A percentile compares a stretch with the other conserved stretches of the same genome.
Conservation (phyloP, 2,888 invertebrate genomes). For the Keiferia lycopersicella region DNA sequence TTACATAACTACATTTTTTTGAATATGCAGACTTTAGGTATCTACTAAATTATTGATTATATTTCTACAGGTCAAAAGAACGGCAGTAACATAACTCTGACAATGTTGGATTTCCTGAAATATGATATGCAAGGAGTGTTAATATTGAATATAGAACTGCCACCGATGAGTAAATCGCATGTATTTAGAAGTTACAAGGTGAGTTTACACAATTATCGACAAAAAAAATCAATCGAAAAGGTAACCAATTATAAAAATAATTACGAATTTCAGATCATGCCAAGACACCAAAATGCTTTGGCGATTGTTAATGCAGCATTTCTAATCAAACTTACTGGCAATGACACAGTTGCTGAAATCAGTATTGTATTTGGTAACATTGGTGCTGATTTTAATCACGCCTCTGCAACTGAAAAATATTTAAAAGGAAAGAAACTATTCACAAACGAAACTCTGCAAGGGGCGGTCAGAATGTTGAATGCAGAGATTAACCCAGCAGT, state of each 20-base stretch:
- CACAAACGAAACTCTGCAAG: slow-evolving; percentile 64
- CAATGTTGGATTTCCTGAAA: slow-evolving; percentile 78
- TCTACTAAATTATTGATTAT: too few relatives aligned
- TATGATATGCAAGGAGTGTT: slow-evolving; percentile 83
- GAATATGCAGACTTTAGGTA: background rate
- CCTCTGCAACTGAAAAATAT: slow-evolving; percentile 79
- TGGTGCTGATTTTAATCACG: slow-evolving; percentile 79
- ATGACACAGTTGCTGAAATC: slow-evolving; percentile 58
- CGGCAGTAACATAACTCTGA: slow-evolving; percentile 41
- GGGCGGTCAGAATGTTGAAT: slow-evolving; percentile 76
- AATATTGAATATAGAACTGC: slow-evolving; percentile 82
- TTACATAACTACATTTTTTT: background rate
- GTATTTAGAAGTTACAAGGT: slow-evolving; percentile 86
- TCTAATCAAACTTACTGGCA: slow-evolving; percentile 76
- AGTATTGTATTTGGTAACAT: slow-evolving; percentile 86
- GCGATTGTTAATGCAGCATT: slow-evolving; percentile 90
- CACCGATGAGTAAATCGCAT: slow-evolving; percentile 72
- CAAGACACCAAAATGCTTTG: slow-evolving; percentile 87
- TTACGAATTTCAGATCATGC: slow-evolving; percentile 82
- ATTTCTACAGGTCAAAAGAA: slow-evolving; percentile 43
- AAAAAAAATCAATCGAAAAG: background rate
- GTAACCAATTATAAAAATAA: background rate
- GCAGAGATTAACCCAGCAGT: slow-evolving; percentile 84
- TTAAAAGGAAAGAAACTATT: slow-evolving; percentile 67
- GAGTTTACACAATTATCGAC: slow-evolving; percentile 25